phyloP scores from a whole-genome alignment of 2,113 vertebrate genomes.

The Sceloporus tristichus region DNA sequence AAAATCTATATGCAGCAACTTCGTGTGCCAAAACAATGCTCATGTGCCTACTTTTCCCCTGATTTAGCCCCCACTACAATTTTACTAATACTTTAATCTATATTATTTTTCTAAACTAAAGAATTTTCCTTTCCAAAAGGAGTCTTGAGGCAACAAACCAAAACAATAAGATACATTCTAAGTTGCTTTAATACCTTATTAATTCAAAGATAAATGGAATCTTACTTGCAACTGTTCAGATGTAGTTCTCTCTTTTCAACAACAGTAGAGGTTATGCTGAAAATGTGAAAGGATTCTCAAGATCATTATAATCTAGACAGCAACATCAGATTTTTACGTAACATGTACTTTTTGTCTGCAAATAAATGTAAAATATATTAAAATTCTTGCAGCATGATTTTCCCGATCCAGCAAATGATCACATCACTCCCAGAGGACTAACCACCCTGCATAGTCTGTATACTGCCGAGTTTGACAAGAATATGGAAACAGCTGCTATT shows the following conservation, averaged over 20 bases:
- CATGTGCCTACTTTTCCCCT: no score
- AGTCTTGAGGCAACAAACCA: neutral
- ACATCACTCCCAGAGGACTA: conserved; percentile 50
- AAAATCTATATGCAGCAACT: no score
- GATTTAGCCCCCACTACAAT: neutral
- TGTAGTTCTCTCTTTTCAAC: neutral
- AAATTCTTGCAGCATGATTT: conserved; percentile 47
- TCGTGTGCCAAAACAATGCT: no score
- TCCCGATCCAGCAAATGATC: conserved; percentile 60
- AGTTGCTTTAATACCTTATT: neutral
- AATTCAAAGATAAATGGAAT: neutral
- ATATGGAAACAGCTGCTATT: conserved; percentile 60
- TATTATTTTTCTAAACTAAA: neutral
- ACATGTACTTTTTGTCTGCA: neutral
- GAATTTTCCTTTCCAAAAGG: neutral
- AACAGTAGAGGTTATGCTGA: neutral
- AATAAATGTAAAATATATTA: neutral
- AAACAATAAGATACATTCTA: neutral
- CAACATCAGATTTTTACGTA: neutral
- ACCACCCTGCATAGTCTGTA: conserved; percentile 44
- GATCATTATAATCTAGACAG: neutral
- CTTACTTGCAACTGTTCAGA: neutral
- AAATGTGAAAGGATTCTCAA: neutral
- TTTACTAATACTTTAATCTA: neutral
- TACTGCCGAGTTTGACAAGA: conserved; percentile 56